Evolutionary conservation across 2,797 vertebrate species (phyloP), one percentile per base, ranked within the genome.

Genomic region (Darevskia nairensis): DNA sequence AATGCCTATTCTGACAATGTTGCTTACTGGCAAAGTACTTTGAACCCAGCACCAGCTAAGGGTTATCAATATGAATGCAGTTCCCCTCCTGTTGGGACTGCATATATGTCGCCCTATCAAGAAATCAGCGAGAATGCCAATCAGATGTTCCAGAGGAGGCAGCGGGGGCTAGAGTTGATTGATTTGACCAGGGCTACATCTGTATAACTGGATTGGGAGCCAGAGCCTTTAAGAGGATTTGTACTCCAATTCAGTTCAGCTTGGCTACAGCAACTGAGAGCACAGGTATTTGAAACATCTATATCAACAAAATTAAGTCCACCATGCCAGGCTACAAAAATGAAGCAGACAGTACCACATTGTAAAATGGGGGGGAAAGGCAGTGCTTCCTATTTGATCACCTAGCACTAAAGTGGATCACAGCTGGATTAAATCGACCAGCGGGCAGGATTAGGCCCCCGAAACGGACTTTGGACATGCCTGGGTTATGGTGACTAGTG

Each of bases 371-470:
- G 29, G 29, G 21, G 23, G 61, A 76, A 88, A 77, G 35, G 2
- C 71, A 72, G 19, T n/a, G 68, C 68, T 27, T 29, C 25, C 23
- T 35, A 23, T 72, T 72, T 92, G 2, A 89, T 91, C 74, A 92
- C 76, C 66, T 39, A 1, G 68, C n/a, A 8, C 19, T 86, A 82
- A 87, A 93, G 82, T 32, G 32, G 41, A 82, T 41, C 44, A 86
- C 69, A 17, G 44, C 2, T 66, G 76, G 74, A 32, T 11, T 74
- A 50, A 50, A 50, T 13, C 10, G 11, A 50, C 50, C 50, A 50
- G 13, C 11, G 13, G 50, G 50, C 50, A 1, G 3, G 11, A 50
- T 50, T 50, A 50, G 50, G 50, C 50, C 50, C 50, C 50, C 11
- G 1, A 50, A 50, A 50, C 3, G 50, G 50, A 15, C 50, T 50